Conservation (phyloP, 2,888 invertebrate genomes). For the Imbricaverruca yamaguchii region DNA sequence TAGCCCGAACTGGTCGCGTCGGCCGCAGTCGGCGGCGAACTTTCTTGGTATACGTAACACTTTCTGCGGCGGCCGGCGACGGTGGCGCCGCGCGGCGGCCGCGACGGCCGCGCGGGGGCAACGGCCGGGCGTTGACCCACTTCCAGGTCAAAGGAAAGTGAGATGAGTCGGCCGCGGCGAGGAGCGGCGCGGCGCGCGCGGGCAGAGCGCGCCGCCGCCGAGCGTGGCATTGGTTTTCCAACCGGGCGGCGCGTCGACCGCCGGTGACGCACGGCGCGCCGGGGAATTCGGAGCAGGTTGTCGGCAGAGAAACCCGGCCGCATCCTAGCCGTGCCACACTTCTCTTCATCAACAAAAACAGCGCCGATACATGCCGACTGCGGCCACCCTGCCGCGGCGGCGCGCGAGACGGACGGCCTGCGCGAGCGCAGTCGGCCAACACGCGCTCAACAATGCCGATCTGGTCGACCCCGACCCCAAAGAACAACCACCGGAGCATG, state of each 20-base stretch:
- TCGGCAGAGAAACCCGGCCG: not conserved
- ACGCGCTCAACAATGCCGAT: too few relatives aligned
- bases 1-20: not conserved
- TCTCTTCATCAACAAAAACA: not conserved
- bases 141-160: slow-evolving; percentile 9
- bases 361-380: not conserved
- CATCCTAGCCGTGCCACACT: not conserved
- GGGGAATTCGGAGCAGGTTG: too few relatives aligned
- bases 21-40: not conserved
- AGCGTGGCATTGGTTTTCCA: too few relatives aligned
- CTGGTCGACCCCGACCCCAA: too few relatives aligned
- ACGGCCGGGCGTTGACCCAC: not conserved
- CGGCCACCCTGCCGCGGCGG: too few relatives aligned
- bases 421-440: too few relatives aligned
- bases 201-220: too few relatives aligned
- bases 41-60: slow-evolving; percentile 19
- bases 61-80: slow-evolving; percentile 4
- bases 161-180: not conserved
- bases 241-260: too few relatives aligned
- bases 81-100: not conserved
- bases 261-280: too few relatives aligned
- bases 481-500: too few relatives aligned
- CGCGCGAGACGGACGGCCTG: too few relatives aligned
- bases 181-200: not conserved
- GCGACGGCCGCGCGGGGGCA: not conserved